Conservation (phyloP, 2,797 vertebrate genomes). For the Iguana delicatissima region DNA sequence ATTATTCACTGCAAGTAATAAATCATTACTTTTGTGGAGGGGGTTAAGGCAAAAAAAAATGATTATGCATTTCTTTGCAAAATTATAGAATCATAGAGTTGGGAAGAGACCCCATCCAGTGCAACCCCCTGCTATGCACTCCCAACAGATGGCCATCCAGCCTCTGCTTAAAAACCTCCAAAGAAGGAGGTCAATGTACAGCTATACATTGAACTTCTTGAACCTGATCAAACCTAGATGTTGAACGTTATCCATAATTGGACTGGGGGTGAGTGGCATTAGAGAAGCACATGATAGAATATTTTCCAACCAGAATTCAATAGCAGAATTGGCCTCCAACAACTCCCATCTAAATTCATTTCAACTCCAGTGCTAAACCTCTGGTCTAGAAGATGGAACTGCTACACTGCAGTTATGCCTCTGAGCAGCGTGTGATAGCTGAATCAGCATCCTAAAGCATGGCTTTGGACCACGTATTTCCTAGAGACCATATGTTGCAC, state of each 20-base stretch:
- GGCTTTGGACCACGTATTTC: not conserved
- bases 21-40: not conserved
- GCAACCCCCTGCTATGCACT: too few relatives aligned
- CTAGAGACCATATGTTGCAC: not conserved
- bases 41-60: not conserved
- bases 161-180: too few relatives aligned
- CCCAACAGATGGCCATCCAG: too few relatives aligned
- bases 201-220: too few relatives aligned
- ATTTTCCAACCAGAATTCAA: not conserved
- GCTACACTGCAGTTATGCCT: not conserved
- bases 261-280: not conserved
- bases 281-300: not conserved
- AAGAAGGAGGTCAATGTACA: too few relatives aligned
- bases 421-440: fast-evolving
- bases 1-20: not conserved
- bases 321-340: not conserved
- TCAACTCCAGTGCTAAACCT: too few relatives aligned
- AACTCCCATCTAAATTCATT: not conserved
- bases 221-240: not conserved
- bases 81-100: too few relatives aligned
- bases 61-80: not conserved
- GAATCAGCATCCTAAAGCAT: not conserved
- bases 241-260: not conserved
- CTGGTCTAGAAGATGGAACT: not conserved
- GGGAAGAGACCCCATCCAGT: too few relatives aligned